Evolutionary conservation across 2,113 vertebrate species (phyloP), one percentile per base, ranked within the genome.

Genomic region (Pitta sordida): DNA sequence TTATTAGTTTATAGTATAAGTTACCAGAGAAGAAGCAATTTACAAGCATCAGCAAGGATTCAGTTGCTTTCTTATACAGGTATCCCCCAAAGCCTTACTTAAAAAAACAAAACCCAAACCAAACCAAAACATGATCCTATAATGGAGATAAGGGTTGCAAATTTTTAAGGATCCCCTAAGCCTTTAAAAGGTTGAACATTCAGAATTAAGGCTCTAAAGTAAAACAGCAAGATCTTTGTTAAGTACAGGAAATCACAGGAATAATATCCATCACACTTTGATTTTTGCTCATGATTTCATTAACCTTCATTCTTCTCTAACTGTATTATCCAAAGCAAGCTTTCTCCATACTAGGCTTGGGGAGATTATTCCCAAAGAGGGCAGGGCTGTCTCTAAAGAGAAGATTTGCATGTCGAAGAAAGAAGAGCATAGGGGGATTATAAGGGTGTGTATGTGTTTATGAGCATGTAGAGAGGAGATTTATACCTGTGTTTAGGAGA

Each of bases 191-290:
- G 55, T 69, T 85, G 67, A 68, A 77, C 23, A 58, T 85, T 75
- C 49, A 85, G 74, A 94, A 48, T 80, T 84, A 94, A 94, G 77
- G 73, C 79, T 90, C 82, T 93, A 91, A 84, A 77, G 62, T 91
- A 90, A 84, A 77, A 62, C 24, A 81, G 29, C 17, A 73, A 90
- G 7, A 78, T 43, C 51, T 71, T 62, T 22, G 24, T 88, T 84
- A 80, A 89, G 83, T 69, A 81, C 48, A 79, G 48, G 91, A 91
- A 91, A 76, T 74, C 70, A 77, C 32, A 81, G 12, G 51, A 88
- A 75, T 21, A 67, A 71, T 60, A 83, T n/a, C 32, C 76, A 76
- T 60, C 51, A 83, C 23, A 64, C 16, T 37, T 63, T 73, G 27
- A 60, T 26, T 86, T 69, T 74, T 30, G 9, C 15, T n/a, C 13